Percentiles rank a stretch among this genome's conserved stretches.
These are phyloP conservation scores for Prorops nasuta DNA, from an alignment of 1,140 invertebrate genomes.

Conservation along the genomic window DNA sequence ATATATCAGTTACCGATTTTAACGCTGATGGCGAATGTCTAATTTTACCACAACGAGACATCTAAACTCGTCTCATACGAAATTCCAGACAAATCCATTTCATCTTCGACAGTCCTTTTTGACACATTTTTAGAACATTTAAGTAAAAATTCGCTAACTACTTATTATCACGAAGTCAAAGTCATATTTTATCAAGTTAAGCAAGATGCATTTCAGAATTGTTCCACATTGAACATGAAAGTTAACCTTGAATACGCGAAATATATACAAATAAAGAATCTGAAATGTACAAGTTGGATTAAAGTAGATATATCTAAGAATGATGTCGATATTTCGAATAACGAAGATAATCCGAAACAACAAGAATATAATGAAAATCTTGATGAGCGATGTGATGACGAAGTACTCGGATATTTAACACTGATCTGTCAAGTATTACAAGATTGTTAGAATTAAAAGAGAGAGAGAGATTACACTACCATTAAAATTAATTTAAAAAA, in stretches of 20 bases:
- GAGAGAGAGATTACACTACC: slow-evolving; percentile 3
- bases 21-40: slow-evolving; percentile 3
- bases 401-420: slow-evolving; percentile 3
- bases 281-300: too few species aligned
- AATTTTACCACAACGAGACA: slow-evolving; percentile 1
- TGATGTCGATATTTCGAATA: not conserved
- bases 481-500: not conserved
- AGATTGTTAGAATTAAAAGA: slow-evolving; percentile 9
- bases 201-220: not conserved
- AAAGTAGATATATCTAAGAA: not conserved
- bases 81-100: not conserved
- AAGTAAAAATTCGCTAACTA: not conserved
- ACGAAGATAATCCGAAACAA: not conserved
- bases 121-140: not conserved
- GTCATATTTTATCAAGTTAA: slow-evolving; percentile 2
- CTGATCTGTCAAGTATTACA: slow-evolving; percentile 1
- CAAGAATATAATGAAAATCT: not conserved
- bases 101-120: too few species aligned
- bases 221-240: not conserved
- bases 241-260: not conserved
- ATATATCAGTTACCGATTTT: slow-evolving; percentile 8
- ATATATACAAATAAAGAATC: slow-evolving; percentile 1
- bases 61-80: slow-evolving; percentile 5
- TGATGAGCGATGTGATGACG: slow-evolving; percentile 3
- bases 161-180: not conserved